These are phyloP conservation scores for Manduca sexta DNA, from an alignment of 1,140 invertebrate genomes.

Conservation along the genomic window DNA sequence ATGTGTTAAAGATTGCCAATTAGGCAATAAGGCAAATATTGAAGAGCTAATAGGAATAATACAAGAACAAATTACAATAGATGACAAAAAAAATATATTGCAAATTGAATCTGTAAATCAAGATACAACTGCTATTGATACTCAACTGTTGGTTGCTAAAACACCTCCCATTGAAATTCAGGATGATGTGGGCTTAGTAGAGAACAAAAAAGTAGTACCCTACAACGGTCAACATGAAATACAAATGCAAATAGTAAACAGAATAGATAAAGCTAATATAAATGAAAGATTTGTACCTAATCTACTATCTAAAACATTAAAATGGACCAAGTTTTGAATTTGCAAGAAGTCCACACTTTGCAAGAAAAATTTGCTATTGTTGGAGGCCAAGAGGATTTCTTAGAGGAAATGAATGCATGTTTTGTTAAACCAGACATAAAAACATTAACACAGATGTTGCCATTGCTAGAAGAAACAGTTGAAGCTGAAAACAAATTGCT, in stretches of 20 bases:
- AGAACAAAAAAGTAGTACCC: too few relatives aligned
- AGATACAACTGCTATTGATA: not conserved
- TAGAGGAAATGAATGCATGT: slow-evolving; percentile 81
- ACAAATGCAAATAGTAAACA: not conserved
- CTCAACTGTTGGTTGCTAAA: slow-evolving; percentile 3
- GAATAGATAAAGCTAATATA: not conserved
- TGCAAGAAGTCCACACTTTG: slow-evolving; percentile 73
- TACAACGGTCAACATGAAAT: not conserved
- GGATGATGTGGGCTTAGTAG: too few relatives aligned
- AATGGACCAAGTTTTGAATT: slow-evolving; percentile 73
- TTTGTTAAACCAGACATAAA: slow-evolving; percentile 83
- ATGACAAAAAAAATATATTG: slow-evolving; percentile 3
- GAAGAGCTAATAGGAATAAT: slow-evolving; percentile 60
- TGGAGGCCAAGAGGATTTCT: slow-evolving; percentile 84
- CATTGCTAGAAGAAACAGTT: slow-evolving; percentile 78
- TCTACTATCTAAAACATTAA: slow-evolving; percentile 73
- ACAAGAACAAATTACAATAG: slow-evolving; percentile 23
- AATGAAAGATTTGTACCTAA: slow-evolving; percentile 68
- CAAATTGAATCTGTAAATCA: too few relatives aligned
- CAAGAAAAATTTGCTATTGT: slow-evolving; percentile 85
- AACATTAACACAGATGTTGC: slow-evolving; percentile 84
- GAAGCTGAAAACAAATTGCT: slow-evolving; percentile 80
- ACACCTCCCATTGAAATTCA: not conserved
- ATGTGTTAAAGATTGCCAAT: slow-evolving; percentile 84
- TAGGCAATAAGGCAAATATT: slow-evolving; percentile 79